These are phyloP conservation scores for Bombyx huttoni DNA, from an alignment of 2,888 invertebrate genomes.

Conservation along the genomic window DNA sequence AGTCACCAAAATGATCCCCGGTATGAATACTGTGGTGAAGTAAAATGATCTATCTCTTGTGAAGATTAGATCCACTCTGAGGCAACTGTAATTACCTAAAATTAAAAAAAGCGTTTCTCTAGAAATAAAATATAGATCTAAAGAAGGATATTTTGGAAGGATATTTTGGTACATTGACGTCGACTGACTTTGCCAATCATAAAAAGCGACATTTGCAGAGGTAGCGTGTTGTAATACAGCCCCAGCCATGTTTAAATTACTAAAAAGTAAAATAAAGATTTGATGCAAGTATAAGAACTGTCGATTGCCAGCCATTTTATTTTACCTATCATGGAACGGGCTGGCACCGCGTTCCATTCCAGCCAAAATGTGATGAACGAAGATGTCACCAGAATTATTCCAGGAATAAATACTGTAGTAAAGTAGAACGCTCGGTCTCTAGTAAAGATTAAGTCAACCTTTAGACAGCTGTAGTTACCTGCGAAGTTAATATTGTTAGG, in stretches of 20 bases:
- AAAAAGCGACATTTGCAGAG: conserved; percentile 46
- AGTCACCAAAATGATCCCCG: conserved; percentile 95
- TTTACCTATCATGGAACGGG: conserved; percentile 90
- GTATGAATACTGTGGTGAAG: conserved; percentile 97
- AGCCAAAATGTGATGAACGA: conserved; percentile 92
- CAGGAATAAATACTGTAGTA: conserved; percentile 92
- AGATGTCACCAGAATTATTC: conserved; percentile 90
- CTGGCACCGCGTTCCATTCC: conserved; percentile 92
- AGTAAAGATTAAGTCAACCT: conserved; percentile 89
- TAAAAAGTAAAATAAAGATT: conserved; percentile 27
- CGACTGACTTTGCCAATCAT: conserved; percentile 35
- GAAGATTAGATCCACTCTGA: conserved; percentile 93
- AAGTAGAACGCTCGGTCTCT: conserved; percentile 92
- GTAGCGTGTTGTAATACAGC: conserved; percentile 60
- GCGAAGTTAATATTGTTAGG: conserved; percentile 55
- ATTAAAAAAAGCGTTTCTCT: conserved; percentile 56
- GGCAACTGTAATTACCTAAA: conserved; percentile 96
- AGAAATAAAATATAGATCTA: conserved; percentile 37
- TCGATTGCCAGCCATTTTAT: conserved; percentile 45
- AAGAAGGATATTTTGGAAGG: conserved; percentile 4
- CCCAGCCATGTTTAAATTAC: conserved; percentile 58
- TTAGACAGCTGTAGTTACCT: conserved; percentile 93
- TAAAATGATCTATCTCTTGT: conserved; percentile 96
- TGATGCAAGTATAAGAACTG: conserved; percentile 46
- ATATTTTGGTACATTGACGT: conserved; percentile 1